Conservation (phyloP, 1,140 invertebrate species). For the Calycopis cecrops region DNA sequence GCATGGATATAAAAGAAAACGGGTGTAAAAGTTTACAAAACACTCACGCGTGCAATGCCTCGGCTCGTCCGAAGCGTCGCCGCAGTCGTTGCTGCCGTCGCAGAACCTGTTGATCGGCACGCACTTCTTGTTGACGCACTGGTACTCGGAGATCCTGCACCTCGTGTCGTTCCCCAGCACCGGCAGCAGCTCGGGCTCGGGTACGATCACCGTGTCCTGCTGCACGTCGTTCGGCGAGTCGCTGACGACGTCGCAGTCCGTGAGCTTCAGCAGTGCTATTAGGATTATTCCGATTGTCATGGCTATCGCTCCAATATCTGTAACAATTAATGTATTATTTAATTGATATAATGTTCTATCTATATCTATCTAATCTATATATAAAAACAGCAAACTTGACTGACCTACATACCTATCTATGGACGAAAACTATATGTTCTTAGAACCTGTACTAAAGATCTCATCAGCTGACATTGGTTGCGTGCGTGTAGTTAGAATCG, state of each 20-base stretch:
- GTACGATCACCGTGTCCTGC: conserved; percentile 38
- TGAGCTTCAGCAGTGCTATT: conserved; percentile 38
- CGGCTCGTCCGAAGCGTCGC: conserved; percentile 89
- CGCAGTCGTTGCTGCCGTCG: conserved; percentile 89
- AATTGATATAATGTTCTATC: no score
- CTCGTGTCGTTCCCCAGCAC: conserved; percentile 58
- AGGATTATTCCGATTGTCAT: conserved; percentile 38
- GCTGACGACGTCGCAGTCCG: conserved; percentile 50
- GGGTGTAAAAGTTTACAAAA: not conserved
- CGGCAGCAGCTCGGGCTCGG: conserved; percentile 55
- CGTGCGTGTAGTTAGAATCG: no score
- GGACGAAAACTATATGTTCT: no score
- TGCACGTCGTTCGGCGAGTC: conserved; percentile 39
- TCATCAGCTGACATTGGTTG: no score
- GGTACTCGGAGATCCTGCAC: conserved; percentile 87
- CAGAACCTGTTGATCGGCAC: conserved; percentile 88
- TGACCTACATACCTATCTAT: no score
- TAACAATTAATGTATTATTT: conserved; percentile 35
- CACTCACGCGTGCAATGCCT: conserved; percentile 91
- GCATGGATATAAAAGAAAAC: no score
- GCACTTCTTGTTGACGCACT: conserved; percentile 87
- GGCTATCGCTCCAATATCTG: conserved; percentile 40
- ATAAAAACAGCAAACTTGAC: no score
- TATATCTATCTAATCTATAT: no score
- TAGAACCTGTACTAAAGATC: no score